These are phyloP conservation scores for Crocodylus rhombifer DNA, from an alignment of 2,797 vertebrate genomes.

Conservation along the genomic window DNA sequence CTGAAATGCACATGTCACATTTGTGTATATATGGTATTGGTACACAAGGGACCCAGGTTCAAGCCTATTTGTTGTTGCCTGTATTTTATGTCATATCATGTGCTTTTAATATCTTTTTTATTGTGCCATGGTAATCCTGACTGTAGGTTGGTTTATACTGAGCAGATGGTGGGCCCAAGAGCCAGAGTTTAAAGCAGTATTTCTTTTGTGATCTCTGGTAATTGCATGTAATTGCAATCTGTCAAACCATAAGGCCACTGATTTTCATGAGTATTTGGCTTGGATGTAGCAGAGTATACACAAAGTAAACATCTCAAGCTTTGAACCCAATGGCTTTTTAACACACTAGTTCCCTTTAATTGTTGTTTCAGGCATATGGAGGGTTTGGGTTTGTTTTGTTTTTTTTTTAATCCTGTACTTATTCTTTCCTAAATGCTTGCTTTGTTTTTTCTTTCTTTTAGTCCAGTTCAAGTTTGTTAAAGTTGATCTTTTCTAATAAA, in stretches of 20 bases:
- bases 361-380: neutral
- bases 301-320: neutral
- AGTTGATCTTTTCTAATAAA: neutral
- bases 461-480: neutral
- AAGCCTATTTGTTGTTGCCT: neutral
- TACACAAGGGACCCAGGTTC: neutral
- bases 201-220: neutral
- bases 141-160: neutral
- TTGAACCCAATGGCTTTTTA: neutral
- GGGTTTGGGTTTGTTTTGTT: neutral
- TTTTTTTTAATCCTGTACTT: neutral
- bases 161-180: neutral
- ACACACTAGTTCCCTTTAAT: neutral
- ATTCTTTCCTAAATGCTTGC: neutral
- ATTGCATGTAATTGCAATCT: neutral
- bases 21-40: neutral
- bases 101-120: neutral
- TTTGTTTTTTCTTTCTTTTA: neutral
- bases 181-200: neutral
- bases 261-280: neutral
- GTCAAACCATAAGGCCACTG: neutral
- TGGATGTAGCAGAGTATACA: neutral
- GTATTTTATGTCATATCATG: accelerated
- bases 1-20: neutral
- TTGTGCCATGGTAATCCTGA: neutral